Evolutionary conservation across 1,140 invertebrate genomes (phyloP), one percentile per base, ranked within the genome.

Genomic region (Papilio glaucus): DNA sequence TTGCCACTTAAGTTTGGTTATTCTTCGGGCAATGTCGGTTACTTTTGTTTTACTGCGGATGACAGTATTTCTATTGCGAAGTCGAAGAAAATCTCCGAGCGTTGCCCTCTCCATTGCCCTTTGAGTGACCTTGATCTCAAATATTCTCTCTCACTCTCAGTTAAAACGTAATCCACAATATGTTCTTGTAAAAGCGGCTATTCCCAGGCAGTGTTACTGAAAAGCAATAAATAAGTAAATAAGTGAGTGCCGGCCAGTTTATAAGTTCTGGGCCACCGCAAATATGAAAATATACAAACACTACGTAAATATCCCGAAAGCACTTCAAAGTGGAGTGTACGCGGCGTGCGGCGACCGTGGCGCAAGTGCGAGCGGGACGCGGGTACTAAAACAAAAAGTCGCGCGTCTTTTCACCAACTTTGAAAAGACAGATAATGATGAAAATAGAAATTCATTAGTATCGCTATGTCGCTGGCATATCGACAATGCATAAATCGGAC

Each of bases 231-330:
- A 68, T 68, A 68, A 77, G 76, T 75, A 74, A 75, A 73, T 75
- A 67, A 76, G 68, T 41, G 37, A 72, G 78, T 71, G 77, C 77
- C 77, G 67, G 76, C 42, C 75, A 88, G 87, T 88, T 78, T 85
- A 85, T 86, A 78, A 83, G 81, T 81, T 83, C 81, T 81, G 79
- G 84, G 80, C 83, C 83, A 85, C 88, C 86, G 85, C 89, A 82
- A 85, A 88, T 88, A 86, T 86, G 77, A 89, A 88, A 91, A 90
- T 91, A 91, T 89, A 90, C 87, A 90, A 89, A 85, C 80, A 89
- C 77, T 83, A 84, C 86, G 84, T 86, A 89, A 90, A 91, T 86
- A 89, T 81, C 82, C 79, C 77, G 83, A 88, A 81, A 84, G 80
- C 89, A 89, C 88, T 88, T 90, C 89, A 91, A 90, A 90, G 81